phyloP scores from a whole-genome alignment of 1,140 invertebrate species.

The Oreohelix idahoensis region DNA sequence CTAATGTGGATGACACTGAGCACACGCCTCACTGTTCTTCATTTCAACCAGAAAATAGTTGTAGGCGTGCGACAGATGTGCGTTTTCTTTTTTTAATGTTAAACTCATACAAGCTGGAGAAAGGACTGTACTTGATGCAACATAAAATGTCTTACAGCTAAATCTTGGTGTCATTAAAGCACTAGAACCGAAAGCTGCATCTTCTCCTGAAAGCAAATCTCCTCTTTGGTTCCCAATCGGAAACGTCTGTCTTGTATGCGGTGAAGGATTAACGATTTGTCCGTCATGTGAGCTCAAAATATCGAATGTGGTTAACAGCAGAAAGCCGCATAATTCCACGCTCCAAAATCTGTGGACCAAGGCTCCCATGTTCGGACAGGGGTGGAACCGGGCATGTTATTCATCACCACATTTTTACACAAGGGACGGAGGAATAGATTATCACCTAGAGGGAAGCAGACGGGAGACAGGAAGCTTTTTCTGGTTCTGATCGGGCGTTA shows the following conservation, averaged over 20 bases:
- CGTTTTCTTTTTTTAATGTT: too few species aligned
- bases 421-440: neutral
- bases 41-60: too few species aligned
- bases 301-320: neutral
- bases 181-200: neutral
- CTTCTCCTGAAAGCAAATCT: neutral
- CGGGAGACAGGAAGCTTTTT: neutral
- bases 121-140: neutral
- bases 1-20: too few species aligned
- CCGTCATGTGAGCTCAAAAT: neutral
- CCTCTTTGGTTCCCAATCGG: neutral
- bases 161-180: neutral
- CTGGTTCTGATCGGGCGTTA: neutral
- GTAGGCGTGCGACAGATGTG: too few species aligned
- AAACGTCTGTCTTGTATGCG: neutral
- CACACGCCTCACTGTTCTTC: too few species aligned
- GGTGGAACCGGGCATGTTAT: neutral
- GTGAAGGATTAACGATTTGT: neutral
- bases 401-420: neutral
- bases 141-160: neutral
- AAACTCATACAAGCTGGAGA: too few species aligned
- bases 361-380: neutral
- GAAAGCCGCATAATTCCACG: constrained; percentile 1
- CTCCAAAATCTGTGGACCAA: neutral
- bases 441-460: neutral